These are phyloP conservation scores for Diaphora mendica DNA, from an alignment of 2,888 invertebrate genomes.

Conservation along the genomic window DNA sequence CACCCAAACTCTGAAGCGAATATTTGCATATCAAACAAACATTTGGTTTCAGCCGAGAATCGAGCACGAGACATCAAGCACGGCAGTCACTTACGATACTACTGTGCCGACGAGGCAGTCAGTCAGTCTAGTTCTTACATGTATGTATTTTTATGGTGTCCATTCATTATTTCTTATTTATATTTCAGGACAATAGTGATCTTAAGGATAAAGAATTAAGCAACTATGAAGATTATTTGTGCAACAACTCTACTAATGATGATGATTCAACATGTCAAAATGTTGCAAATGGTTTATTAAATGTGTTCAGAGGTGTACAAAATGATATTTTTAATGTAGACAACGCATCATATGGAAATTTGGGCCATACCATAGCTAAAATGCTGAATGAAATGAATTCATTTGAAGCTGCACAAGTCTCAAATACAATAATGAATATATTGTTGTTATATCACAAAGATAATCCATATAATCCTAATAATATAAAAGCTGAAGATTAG, in stretches of 20 bases:
- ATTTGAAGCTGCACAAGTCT: conserved; percentile 68
- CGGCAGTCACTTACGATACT: too few relatives aligned
- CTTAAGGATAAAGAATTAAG: conserved; percentile 42
- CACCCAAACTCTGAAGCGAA: neutral
- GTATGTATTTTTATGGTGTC: neutral
- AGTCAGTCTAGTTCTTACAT: neutral
- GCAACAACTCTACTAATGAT: conserved; percentile 43
- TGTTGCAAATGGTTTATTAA: conserved; percentile 67
- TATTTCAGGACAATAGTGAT: conserved; percentile 49
- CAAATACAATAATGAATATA: conserved; percentile 72
- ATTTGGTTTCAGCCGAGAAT: too few relatives aligned
- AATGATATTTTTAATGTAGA: conserved; percentile 71
- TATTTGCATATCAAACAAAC: too few relatives aligned
- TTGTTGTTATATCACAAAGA: conserved; percentile 71
- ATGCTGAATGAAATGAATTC: conserved; percentile 71
- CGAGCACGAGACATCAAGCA: too few relatives aligned
- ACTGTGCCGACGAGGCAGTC: neutral
- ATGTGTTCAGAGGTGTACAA: conserved; percentile 70
- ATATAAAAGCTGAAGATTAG: conserved; percentile 45
- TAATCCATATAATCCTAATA: conserved; percentile 76
- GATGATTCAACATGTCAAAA: conserved; percentile 59
- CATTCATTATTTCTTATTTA: neutral
- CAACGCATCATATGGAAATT: conserved; percentile 63
- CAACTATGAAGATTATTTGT: conserved; percentile 52
- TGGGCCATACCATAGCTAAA: conserved; percentile 66